Percentiles rank a stretch among this genome's conserved stretches.
phyloP scores from a whole-genome alignment of 2,888 invertebrate genomes.

The Papilio demoleus region DNA sequence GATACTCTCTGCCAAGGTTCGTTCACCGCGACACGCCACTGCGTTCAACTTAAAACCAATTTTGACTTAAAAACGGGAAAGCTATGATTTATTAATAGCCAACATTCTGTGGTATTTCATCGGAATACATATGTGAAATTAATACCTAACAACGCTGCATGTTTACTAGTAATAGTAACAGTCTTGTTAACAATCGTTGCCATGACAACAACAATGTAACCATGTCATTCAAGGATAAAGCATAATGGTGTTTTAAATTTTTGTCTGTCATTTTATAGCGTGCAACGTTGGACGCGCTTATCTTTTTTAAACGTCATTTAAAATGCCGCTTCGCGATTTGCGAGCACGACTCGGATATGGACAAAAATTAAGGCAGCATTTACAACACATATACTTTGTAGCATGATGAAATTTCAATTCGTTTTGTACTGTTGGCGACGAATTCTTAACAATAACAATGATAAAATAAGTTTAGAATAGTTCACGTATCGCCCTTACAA shows the following conservation, averaged over 20 bases:
- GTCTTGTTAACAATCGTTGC: neutral
- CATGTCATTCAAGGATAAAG: neutral
- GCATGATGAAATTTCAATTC: slow-evolving; percentile 23
- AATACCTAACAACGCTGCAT: neutral
- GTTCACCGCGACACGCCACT: slow-evolving; percentile 72
- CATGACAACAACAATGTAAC: slow-evolving; percentile 6
- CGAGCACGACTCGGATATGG: slow-evolving; percentile 30
- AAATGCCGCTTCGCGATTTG: slow-evolving; percentile 26
- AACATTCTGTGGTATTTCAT: neutral
- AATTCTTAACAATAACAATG: no score
- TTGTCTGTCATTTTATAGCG: slow-evolving; percentile 27
- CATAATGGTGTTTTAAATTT: slow-evolving; percentile 16
- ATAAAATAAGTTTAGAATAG: no score
- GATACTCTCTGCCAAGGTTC: slow-evolving; percentile 74
- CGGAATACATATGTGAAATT: neutral
- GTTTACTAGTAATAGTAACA: neutral
- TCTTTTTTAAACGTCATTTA: slow-evolving; percentile 25
- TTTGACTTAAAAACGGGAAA: slow-evolving; percentile 44
- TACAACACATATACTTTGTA: slow-evolving; percentile 25
- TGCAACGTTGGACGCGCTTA: slow-evolving; percentile 30
- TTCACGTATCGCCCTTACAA: no score
- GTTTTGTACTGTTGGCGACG: no score
- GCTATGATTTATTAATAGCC: slow-evolving; percentile 7
- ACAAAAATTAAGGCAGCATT: slow-evolving; percentile 27
- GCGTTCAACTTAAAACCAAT: slow-evolving; percentile 64